These are phyloP conservation scores for Drosophila colorata DNA, from an alignment of 2,888 invertebrate genomes.

Conservation along the genomic window DNA sequence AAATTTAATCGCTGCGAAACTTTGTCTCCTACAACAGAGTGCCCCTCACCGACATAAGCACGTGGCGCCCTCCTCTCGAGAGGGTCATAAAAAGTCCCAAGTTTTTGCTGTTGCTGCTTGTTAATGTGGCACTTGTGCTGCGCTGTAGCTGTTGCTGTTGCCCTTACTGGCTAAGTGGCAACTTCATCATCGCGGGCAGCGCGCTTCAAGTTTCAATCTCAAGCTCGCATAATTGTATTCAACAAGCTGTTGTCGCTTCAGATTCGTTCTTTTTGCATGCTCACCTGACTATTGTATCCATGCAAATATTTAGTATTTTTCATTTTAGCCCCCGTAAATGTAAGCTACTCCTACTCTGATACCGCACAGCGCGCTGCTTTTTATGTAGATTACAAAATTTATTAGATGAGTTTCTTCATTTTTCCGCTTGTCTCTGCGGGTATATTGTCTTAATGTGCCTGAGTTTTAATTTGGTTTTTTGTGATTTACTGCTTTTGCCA, in stretches of 20 bases:
- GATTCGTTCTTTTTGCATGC: conserved; percentile 28
- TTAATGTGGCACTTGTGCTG: conserved; percentile 74
- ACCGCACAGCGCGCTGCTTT: conserved; percentile 30
- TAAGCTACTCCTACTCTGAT: conserved; percentile 11
- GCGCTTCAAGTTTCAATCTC: conserved; percentile 70
- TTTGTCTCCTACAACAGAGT: conserved; percentile 38
- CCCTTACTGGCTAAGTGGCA: conserved; percentile 68
- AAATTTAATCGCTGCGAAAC: conserved; percentile 71
- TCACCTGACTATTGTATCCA: conserved; percentile 38
- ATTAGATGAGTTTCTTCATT: conserved; percentile 63
- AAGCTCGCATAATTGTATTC: conserved; percentile 75
- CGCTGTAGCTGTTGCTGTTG: conserved; percentile 22
- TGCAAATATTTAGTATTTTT: conserved; percentile 62
- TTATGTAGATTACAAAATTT: conserved; percentile 76
- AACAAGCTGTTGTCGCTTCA: conserved; percentile 77
- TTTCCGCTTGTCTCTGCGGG: conserved; percentile 39
- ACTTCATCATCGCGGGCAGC: conserved; percentile 70
- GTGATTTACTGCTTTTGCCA: conserved; percentile 59
- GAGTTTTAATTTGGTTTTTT: conserved; percentile 66
- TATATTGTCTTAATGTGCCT: conserved; percentile 61
- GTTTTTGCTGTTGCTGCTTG: conserved; percentile 65
- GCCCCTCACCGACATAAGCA: conserved; percentile 12
- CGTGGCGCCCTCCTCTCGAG: conserved; percentile 49
- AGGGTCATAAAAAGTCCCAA: conserved; percentile 72
- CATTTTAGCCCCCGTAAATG: conserved; percentile 57